Evolutionary conservation across 2,797 vertebrate genomes (phyloP), one percentile per base, ranked within the genome.

Genomic region (Anomalospiza imberbis): DNA sequence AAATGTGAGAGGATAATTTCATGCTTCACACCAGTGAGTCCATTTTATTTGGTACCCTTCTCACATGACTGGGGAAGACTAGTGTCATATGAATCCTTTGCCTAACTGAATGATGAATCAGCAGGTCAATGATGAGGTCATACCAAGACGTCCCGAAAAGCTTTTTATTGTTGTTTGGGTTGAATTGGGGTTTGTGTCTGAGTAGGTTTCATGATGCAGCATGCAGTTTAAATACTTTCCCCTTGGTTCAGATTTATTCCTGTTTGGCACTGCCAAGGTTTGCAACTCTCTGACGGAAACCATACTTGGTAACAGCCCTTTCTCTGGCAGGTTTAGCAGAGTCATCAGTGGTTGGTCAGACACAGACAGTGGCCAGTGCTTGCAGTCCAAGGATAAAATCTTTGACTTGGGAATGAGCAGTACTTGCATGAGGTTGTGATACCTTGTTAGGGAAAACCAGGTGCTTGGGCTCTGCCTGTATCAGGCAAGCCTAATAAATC

Each of bases 1-100:
- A 97, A 95, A 95, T 92, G 74, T 95, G 90, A 95, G 93, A 94
- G 91, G 90, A 93, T 94, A 96, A 95, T 95, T 95, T 92, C 40
- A n/a, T 85, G 83, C 94, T 96, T 96, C 95, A 96, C 84, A 92
- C 73, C 73, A 86, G 51, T 88, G 84, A 88, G 58, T 91, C 87
- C 61, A 53, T 95, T 95, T 96, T 85, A 89, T 94, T 82, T 91
- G 61, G 88, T 86, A 93, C 67, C 85, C 31, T 95, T 77, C 68
- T 94, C 91, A 83, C 76, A 51, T 76, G 89, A 77, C 47, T 91
- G 74, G 67, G 81, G 84, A 77, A 74, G 88, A 75, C 74, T 84
- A 40, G 57, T 91, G 86, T 90, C 58, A 10, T 79, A 81, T 58
- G 74, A 88, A 88, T 73, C 62, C 66, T 90, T 80, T 75, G 75